Conservation (phyloP, 2,113 vertebrate genomes). For the Aldabrachelys gigantea region DNA sequence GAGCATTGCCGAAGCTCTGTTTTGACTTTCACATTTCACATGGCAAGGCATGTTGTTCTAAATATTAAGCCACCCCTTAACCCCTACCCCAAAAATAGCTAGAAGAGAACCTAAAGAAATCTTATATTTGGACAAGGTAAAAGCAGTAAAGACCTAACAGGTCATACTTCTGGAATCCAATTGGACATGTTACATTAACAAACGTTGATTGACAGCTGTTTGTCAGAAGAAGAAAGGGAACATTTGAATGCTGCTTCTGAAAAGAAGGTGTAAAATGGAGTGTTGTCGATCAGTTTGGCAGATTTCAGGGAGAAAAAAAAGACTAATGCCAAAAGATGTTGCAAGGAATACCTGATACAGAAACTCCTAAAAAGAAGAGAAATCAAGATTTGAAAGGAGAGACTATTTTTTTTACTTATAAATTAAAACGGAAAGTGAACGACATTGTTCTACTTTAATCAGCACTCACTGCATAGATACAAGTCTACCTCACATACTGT, state of each 20-base stretch:
- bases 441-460: slow-evolving; percentile 73
- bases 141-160: slow-evolving; percentile 10
- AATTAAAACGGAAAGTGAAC: slow-evolving; percentile 69
- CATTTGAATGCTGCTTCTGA: slow-evolving; percentile 17
- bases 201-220: background rate
- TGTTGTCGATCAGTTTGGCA: slow-evolving; percentile 47
- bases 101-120: background rate
- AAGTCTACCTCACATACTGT: slow-evolving; percentile 80
- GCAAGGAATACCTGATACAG: slow-evolving; percentile 66
- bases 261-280: slow-evolving; percentile 28
- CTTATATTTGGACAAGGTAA: slow-evolving; percentile 49
- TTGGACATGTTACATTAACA: background rate
- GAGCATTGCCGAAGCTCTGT: slow-evolving; percentile 34
- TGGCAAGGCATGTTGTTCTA: background rate
- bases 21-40: slow-evolving; percentile 54
- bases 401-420: slow-evolving; percentile 35
- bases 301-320: slow-evolving; percentile 60
- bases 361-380: slow-evolving; percentile 60
- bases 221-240: slow-evolving; percentile 12
- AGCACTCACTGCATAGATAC: slow-evolving; percentile 72
- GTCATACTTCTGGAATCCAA: slow-evolving; percentile 31
- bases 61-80: background rate
- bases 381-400: slow-evolving; percentile 35
- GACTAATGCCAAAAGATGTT: slow-evolving; percentile 52
- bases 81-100: background rate